Conservation (phyloP, 2,888 invertebrate genomes). For the Troides oblongomaculatus region DNA sequence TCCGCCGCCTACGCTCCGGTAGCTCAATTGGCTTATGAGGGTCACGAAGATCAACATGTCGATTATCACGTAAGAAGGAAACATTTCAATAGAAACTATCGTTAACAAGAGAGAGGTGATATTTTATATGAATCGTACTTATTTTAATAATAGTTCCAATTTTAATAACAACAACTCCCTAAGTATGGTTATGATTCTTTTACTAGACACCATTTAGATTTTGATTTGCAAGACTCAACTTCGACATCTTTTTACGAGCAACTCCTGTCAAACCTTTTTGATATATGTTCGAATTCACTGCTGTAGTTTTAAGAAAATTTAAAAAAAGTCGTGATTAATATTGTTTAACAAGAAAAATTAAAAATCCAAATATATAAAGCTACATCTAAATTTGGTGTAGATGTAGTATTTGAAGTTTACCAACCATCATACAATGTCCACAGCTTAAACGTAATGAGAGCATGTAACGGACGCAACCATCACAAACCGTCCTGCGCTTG, state of each 20-base stretch:
- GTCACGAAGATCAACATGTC: constrained; percentile 68
- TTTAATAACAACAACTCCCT: not conserved
- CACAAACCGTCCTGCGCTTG: constrained; percentile 38
- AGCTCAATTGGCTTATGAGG: constrained; percentile 54
- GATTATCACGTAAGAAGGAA: constrained; percentile 67
- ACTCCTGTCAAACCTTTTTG: too few relatives aligned
- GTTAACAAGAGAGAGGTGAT: not conserved
- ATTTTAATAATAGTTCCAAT: too few relatives aligned
- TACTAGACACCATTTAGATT: too few relatives aligned
- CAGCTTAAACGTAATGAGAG: constrained; percentile 36
- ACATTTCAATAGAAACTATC: not conserved
- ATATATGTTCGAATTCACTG: too few relatives aligned
- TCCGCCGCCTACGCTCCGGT: constrained; percentile 64
- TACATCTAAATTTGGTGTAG: not conserved
- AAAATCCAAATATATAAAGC: too few relatives aligned
- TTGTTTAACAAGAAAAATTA: too few relatives aligned
- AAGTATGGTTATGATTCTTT: too few relatives aligned
- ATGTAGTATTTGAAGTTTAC: not conserved
- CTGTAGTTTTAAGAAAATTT: too few relatives aligned
- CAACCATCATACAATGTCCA: constrained; percentile 49
- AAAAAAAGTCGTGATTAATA: too few relatives aligned
- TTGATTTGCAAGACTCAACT: too few relatives aligned
- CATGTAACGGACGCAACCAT: constrained; percentile 45
- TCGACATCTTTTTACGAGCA: too few relatives aligned
- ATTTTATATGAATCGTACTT: too few relatives aligned